phyloP scores from a whole-genome alignment of 1,140 invertebrate genomes.

The Lasaia peninsularis region DNA sequence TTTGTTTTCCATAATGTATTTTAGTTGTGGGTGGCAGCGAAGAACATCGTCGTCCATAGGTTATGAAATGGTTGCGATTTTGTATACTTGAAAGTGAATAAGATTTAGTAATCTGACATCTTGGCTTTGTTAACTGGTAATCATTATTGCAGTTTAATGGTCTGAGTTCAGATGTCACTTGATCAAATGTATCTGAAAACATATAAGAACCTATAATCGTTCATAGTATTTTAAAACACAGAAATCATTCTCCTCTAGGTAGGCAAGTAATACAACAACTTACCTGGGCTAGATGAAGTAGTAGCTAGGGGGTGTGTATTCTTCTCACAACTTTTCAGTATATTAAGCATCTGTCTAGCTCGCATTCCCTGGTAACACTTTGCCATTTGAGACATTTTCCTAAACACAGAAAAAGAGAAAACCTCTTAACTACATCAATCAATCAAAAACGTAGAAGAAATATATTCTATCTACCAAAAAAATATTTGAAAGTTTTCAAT shows the following conservation, averaged over 20 bases:
- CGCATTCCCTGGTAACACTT: neutral
- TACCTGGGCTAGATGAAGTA: neutral
- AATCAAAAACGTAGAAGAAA: neutral
- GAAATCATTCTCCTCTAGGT: neutral
- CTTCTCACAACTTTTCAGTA: neutral
- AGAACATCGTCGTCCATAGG: neutral
- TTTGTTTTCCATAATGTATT: neutral
- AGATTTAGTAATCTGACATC: neutral
- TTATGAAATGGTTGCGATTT: neutral
- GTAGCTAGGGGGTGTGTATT: neutral
- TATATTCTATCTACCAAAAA: neutral
- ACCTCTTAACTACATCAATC: neutral
- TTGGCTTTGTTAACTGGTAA: neutral
- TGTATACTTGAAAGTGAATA: neutral
- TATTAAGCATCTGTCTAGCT: neutral
- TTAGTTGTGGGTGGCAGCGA: neutral
- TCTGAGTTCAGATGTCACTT: neutral
- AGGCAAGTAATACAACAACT: neutral
- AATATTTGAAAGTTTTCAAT: neutral
- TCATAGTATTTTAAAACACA: neutral
- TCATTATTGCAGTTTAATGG: neutral
- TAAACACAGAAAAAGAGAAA: neutral
- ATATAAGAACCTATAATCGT: neutral
- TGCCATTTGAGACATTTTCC: neutral
- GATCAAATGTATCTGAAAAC: neutral